Evolutionary conservation across 92 coral and sea anemone genomes (phyloP).

Genomic region (Zoanthus sociatus): DNA sequence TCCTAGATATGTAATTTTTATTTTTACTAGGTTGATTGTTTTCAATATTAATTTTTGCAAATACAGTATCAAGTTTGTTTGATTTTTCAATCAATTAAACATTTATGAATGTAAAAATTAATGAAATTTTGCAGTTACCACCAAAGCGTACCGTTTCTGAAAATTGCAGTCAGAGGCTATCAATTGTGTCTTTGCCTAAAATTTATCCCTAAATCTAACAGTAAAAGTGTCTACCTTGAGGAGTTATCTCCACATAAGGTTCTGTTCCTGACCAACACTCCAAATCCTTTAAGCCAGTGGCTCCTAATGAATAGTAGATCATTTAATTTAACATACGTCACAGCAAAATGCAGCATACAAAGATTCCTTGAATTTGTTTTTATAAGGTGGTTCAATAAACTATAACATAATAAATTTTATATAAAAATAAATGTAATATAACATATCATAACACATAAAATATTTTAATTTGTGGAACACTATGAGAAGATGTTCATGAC

Average conservation of each 20-base stretch:
- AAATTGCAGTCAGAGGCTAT: no score
- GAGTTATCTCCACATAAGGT: not conserved
- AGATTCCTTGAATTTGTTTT: not conserved
- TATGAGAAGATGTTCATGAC: no score
- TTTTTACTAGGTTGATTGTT: not conserved
- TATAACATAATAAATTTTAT: not conserved
- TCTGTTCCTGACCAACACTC: not conserved
- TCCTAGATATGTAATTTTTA: not conserved
- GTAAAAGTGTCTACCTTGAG: not conserved
- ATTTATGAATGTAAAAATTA: not conserved
- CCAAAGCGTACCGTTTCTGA: no score
- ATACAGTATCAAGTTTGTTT: not conserved
- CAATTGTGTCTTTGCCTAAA: no score
- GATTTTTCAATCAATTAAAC: not conserved
- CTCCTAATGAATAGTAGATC: not conserved
- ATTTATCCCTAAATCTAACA: no score
- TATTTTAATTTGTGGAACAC: no score
- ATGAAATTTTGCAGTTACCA: no score
- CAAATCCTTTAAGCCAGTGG: not conserved
- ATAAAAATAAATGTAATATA: no score
- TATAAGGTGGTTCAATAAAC: not conserved
- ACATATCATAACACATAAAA: no score
- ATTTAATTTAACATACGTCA: not conserved
- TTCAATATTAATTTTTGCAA: not conserved
- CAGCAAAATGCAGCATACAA: not conserved